Conservation (phyloP, 1,140 invertebrate genomes). For the Habropoda laboriosa region DNA sequence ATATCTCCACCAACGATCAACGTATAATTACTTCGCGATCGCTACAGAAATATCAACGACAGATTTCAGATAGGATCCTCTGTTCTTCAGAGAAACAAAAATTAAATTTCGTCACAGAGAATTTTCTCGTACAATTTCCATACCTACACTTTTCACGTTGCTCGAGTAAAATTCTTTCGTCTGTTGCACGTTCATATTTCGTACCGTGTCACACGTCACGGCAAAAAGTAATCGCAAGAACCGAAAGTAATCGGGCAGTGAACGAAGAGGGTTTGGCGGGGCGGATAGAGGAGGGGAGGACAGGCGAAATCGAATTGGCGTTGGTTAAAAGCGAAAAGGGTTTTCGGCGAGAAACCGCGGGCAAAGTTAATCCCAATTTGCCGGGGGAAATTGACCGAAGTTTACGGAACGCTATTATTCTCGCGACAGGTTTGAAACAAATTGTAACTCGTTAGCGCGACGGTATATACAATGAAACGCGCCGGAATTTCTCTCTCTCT, state of each 20-base stretch:
- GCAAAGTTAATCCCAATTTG: constrained; percentile 51
- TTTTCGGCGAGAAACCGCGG: constrained; percentile 44
- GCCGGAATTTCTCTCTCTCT: constrained; percentile 14
- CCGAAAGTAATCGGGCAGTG: constrained; percentile 32
- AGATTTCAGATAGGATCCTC: too few relatives aligned
- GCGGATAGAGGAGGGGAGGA: not conserved
- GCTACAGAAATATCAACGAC: too few relatives aligned
- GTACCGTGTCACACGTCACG: too few relatives aligned
- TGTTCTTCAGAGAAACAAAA: too few relatives aligned
- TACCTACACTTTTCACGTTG: too few relatives aligned
- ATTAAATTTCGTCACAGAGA: too few relatives aligned
- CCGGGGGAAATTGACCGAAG: constrained; percentile 50
- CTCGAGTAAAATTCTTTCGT: not conserved
- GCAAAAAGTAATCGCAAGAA: constrained; percentile 23
- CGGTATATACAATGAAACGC: constrained; percentile 56
- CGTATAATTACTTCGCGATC: too few relatives aligned
- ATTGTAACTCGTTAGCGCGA: constrained; percentile 60
- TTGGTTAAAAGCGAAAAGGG: constrained; percentile 43
- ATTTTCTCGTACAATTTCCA: too few relatives aligned
- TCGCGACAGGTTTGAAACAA: constrained; percentile 56
- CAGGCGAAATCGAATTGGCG: constrained; percentile 36
- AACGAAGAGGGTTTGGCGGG: not conserved
- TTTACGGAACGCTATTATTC: constrained; percentile 48
- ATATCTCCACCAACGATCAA: too few relatives aligned
- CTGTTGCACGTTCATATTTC: not conserved